Evolutionary conservation across 2,113 vertebrate genomes (phyloP).

Genomic region (Zosterops pallidus): DNA sequence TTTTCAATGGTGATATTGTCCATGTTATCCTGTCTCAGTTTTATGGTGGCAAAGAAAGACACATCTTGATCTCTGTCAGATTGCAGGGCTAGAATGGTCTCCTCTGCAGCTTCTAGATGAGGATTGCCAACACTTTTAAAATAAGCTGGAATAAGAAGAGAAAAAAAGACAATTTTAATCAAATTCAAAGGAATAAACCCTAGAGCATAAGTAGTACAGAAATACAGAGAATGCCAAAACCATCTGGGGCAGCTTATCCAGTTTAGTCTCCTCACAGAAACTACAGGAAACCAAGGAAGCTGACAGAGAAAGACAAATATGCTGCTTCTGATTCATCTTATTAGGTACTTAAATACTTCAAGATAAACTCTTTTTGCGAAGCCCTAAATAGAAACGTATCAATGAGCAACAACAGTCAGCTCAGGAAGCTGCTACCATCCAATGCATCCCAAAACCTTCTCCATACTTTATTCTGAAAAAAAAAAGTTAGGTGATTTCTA

Average conservation of each 20-base stretch:
- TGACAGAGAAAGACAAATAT: not conserved
- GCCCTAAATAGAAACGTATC: not conserved
- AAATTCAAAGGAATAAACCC: not conserved
- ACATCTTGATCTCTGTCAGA: constrained; percentile 88
- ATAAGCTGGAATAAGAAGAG: constrained; percentile 68
- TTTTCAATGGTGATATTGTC: constrained; percentile 69
- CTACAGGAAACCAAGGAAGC: not conserved
- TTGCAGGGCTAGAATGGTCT: constrained; percentile 83
- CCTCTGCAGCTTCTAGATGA: constrained; percentile 86
- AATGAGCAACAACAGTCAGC: not conserved
- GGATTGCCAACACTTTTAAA: constrained; percentile 88
- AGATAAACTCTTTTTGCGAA: not conserved
- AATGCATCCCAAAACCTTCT: not conserved
- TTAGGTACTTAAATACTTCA: not conserved
- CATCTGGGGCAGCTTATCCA: not conserved
- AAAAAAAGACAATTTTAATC: constrained; percentile 9
- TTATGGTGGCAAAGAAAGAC: constrained; percentile 85
- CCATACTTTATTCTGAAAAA: not conserved
- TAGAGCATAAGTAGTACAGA: not conserved
- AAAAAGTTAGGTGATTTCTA: not conserved
- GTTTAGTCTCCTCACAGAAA: not conserved
- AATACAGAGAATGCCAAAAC: not conserved
- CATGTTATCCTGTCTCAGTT: constrained; percentile 73
- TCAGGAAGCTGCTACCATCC: not conserved
- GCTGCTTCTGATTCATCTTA: not conserved